Conservation (phyloP, 2,113 vertebrate genomes). For the Megaceryle torquata region DNA sequence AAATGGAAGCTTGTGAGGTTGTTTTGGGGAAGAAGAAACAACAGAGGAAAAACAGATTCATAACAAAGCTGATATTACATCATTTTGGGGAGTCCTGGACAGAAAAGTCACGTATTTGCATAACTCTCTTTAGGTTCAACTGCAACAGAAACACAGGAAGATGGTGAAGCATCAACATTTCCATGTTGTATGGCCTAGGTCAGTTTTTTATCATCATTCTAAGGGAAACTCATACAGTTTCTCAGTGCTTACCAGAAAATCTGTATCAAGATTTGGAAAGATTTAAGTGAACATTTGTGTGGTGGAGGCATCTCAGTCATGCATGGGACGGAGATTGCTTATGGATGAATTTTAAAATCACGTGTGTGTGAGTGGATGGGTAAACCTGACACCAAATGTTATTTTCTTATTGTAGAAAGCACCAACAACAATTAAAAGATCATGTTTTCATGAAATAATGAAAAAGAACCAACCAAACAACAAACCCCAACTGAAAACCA, state of each 20-base stretch:
- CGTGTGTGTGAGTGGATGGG: constrained; percentile 38
- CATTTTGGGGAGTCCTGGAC: neutral
- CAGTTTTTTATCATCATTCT: neutral
- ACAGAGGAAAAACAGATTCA: neutral
- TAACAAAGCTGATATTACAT: neutral
- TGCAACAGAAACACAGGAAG: neutral
- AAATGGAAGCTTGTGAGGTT: neutral
- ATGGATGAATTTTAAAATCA: neutral
- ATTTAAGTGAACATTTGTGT: neutral
- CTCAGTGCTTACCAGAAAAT: neutral
- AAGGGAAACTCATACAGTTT: rapidly evolving
- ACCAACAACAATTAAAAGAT: neutral
- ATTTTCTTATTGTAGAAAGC: neutral
- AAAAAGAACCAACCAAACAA: too few species aligned
- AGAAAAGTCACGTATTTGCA: neutral
- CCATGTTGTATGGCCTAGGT: rapidly evolving
- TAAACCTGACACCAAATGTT: constrained; percentile 31
- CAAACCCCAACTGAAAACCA: too few species aligned
- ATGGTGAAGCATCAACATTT: neutral
- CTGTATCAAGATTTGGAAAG: neutral
- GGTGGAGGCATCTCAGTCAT: neutral
- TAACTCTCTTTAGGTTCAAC: neutral
- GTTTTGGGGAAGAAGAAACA: neutral
- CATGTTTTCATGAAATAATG: neutral
- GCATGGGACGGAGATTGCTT: neutral